These are phyloP conservation scores for Nyctereutes procyonoides DNA, from an alignment of 2,113 vertebrate species.

Conservation along the genomic window DNA sequence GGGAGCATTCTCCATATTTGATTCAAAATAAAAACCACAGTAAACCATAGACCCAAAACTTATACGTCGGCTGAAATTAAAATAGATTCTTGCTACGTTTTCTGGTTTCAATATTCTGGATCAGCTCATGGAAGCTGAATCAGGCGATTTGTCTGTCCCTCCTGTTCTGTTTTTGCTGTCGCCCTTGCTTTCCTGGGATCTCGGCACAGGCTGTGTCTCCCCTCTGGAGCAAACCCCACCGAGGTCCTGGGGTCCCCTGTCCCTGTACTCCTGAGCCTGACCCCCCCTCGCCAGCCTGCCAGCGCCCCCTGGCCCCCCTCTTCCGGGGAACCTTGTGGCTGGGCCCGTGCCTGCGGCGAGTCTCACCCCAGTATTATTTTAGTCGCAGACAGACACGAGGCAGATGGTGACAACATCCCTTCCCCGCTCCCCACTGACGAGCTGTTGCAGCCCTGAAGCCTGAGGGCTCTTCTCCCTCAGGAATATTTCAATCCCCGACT, in stretches of 20 bases:
- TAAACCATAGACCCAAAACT: constrained; percentile 72
- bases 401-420: constrained; percentile 88
- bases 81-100: constrained; percentile 81
- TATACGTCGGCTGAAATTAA: constrained; percentile 80
- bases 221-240: neutral
- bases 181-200: constrained; percentile 43
- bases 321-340: constrained; percentile 86
- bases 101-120: constrained; percentile 78
- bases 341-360: constrained; percentile 84
- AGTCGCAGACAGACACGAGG: constrained; percentile 86
- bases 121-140: constrained; percentile 73
- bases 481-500: constrained; percentile 81
- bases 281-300: constrained; percentile 73
- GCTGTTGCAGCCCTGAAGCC: constrained; percentile 84
- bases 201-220: neutral
- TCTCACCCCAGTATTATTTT: constrained; percentile 86
- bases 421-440: constrained; percentile 84
- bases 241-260: neutral
- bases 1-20: constrained; percentile 58
- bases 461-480: constrained; percentile 80
- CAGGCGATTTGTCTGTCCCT: constrained; percentile 71
- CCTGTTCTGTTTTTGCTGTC: constrained; percentile 40
- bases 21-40: constrained; percentile 80
- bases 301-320: constrained; percentile 81
- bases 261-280: neutral